Evolutionary conservation across 2,888 invertebrate species (phyloP), one percentile per base, ranked within the genome.

Genomic region (Orthonevra nobilis): DNA sequence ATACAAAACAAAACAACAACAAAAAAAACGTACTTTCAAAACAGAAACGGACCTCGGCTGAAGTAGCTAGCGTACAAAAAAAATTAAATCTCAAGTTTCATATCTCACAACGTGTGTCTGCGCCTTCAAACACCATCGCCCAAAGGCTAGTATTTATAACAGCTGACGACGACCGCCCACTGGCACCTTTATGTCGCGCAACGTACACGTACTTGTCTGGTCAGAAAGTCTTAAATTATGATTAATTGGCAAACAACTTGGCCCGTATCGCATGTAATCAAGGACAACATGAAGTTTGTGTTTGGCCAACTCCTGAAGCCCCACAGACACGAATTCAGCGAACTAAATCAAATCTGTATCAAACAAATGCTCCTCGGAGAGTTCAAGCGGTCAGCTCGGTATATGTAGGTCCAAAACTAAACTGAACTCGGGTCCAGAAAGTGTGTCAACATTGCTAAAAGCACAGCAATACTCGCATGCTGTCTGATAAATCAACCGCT

Each of bases 41-140:
- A 28, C 9, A 63, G 52, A 70, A 61, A 28, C 9, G 54, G 52
- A 63, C 46, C 70, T 23, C 19, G n/a, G n/a, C 58, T 63, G 52
- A 38, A 48, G 32, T 44, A 30, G 61, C 46, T 44, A 19, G 42
- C 42, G 26, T 17, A 23, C 23, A 23, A 23, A 23, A 4, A 23
- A n/a, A n/a, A n/a, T n/a, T 23, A 23, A 46, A 46, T 46, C 73
- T 48, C 50, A 52, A 56, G 44, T 54, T 72, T 34, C 72, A 64
- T 60, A 66, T 66, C 72, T 40, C 52, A 26, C 52, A 52, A 38
- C 77, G 77, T 72, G 77, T 77, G 77, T 66, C 64, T 46, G 64
- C n/a, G n/a, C 58, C 72, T 77, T 77, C 72, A 72, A 42, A 70
- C 28, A 52, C 20, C 50, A 75, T 63, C 36, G 56, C 58, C 46